Conservation (phyloP, 2,888 invertebrate genomes). For the Cryptocheilus praepositus region DNA sequence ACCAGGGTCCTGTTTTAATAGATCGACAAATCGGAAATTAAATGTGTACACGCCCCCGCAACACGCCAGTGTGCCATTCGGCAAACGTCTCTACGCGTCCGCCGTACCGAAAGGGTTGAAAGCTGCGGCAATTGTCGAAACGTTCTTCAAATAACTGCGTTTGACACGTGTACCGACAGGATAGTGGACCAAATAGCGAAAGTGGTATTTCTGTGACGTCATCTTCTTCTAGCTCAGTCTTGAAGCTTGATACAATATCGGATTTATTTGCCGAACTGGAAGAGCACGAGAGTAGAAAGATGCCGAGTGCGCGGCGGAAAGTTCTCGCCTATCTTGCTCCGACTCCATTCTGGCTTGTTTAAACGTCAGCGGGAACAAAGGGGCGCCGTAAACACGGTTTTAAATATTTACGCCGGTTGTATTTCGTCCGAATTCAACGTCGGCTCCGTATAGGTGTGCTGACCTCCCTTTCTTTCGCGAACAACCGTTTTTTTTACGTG, state of each 20-base stretch:
- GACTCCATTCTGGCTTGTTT: slow-evolving; percentile 26
- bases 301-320: background rate
- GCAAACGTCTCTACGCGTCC: no score
- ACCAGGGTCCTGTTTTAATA: no score
- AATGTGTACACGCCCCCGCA: no score
- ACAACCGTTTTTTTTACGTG: no score
- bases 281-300: slow-evolving; percentile 7
- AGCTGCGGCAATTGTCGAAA: no score
- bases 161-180: slow-evolving; percentile 16
- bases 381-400: slow-evolving; percentile 22
- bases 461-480: background rate
- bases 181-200: background rate
- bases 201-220: slow-evolving; percentile 23
- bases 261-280: slow-evolving; percentile 29
- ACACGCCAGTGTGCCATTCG: no score
- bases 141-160: background rate
- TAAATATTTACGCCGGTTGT: slow-evolving; percentile 29
- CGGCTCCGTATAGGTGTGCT: slow-evolving; percentile 14
- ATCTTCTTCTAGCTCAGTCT: slow-evolving; percentile 5
- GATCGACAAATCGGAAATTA: no score
- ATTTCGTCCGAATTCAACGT: slow-evolving; percentile 21
- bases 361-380: slow-evolving; percentile 37
- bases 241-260: slow-evolving; percentile 19
- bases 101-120: no score
- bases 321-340: slow-evolving; percentile 35